These are phyloP conservation scores for Telenomus remus DNA, from an alignment of 1,140 invertebrate genomes.

Conservation along the genomic window DNA sequence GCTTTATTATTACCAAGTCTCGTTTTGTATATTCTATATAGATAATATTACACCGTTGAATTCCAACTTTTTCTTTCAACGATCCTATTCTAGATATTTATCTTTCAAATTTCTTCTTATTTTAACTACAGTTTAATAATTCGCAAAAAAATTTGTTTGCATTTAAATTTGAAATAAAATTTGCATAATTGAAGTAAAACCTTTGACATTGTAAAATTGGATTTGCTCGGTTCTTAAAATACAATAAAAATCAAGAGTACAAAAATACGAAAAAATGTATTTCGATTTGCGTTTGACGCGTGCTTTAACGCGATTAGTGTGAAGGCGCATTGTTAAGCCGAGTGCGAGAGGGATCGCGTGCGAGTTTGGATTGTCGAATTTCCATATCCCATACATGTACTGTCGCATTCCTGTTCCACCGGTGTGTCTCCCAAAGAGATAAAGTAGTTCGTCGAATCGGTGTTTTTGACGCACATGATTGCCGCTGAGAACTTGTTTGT, in stretches of 20 bases:
- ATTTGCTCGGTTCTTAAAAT: too few relatives aligned
- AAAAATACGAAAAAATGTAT: slow-evolving; percentile 20
- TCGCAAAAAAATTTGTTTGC: too few relatives aligned
- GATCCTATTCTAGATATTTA: too few relatives aligned
- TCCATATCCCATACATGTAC: slow-evolving; percentile 18
- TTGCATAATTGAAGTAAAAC: too few relatives aligned
- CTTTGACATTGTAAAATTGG: too few relatives aligned
- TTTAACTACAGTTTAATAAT: too few relatives aligned
- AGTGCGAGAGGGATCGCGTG: slow-evolving; percentile 45
- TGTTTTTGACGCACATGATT: slow-evolving; percentile 42
- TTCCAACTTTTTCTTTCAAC: too few relatives aligned
- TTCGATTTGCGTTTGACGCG: slow-evolving; percentile 57
- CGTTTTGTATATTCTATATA: neutral
- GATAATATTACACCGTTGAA: neutral
- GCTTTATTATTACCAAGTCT: slow-evolving; percentile 7
- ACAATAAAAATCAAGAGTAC: neutral
- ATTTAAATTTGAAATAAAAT: too few relatives aligned
- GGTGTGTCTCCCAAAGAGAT: slow-evolving; percentile 34
- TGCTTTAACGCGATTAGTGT: slow-evolving; percentile 65
- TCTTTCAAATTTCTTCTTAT: too few relatives aligned
- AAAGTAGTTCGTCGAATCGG: slow-evolving; percentile 52
- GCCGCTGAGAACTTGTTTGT: slow-evolving; percentile 36
- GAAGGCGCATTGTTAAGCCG: slow-evolving; percentile 56
- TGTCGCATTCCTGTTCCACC: slow-evolving; percentile 41
- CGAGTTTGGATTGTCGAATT: slow-evolving; percentile 47